Base-by-base conservation (phyloP, 2,888 invertebrate species). In the Conops quadrifasciatus region DNA sequence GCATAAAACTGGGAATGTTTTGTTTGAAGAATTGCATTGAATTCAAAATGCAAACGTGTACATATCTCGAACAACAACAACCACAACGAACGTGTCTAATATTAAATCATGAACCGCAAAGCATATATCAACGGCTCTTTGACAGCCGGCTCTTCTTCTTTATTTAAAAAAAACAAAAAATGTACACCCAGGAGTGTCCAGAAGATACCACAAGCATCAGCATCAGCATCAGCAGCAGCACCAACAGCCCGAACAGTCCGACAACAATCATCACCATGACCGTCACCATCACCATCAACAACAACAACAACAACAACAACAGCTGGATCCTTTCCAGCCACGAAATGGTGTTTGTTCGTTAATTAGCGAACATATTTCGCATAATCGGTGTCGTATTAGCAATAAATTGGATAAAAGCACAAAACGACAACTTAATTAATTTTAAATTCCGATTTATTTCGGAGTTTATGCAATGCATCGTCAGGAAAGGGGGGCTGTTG, bases 301-400 rank as follows among this genome's bases (percentile, higher is more conserved):
- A 47, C 7, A 30, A 21, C 45, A 16, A 11, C 21, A 53, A 4
- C 53, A 59, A 26, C n/a, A 16, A 68, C 28, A 64, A 19, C 53
- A 56, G 47, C 45, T 28, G 47, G 21, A 36, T 30, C 45, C 73
- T 15, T 26, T 16, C 28, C 51, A 62, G 51, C 51, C 49, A 58
- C 75, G 76, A 77, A 77, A 77, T 76, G 80, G 82, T 83, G 83
- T 83, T 83, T 82, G 83, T 81, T 81, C 83, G 84, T 84, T 84
- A 84, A 84, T 84, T 84, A 84, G 84, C 81, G 83, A 84, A 84
- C 84, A 84, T 84, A 84, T 84, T 83, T 84, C 84, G 83, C 82
- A 84, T 84, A 84, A 84, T 84, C 84, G 83, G 82, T 84, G 84
- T 84, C 84, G 83, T 84, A 84, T 84, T 84, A 84, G 84, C 83